These are phyloP conservation scores for Pseudotriccus pelzelni DNA, from an alignment of 2,797 vertebrate species.

Conservation along the genomic window DNA sequence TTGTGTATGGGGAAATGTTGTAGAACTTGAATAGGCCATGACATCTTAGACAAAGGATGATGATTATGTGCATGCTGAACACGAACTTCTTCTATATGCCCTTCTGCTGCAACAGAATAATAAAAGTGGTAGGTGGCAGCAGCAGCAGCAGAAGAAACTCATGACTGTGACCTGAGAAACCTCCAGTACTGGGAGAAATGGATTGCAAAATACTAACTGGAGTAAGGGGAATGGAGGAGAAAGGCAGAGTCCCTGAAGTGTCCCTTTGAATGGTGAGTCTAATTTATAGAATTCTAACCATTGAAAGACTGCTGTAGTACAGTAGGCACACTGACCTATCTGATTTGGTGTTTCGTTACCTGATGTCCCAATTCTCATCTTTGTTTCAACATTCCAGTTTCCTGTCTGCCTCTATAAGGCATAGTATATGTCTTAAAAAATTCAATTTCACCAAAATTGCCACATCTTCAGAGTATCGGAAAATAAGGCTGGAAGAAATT, in stretches of 20 bases:
- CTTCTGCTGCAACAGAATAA: constrained; percentile 81
- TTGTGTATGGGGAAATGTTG: neutral
- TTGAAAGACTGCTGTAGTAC: neutral
- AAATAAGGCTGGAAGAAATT: neutral
- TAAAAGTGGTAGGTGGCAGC: constrained; percentile 80
- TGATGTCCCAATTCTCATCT: neutral
- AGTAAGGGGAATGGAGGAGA: constrained; percentile 47
- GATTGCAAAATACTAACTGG: constrained; percentile 49
- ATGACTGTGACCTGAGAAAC: constrained; percentile 62
- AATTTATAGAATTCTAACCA: constrained; percentile 47
- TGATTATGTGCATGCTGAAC: constrained; percentile 71
- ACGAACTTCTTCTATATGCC: constrained; percentile 78
- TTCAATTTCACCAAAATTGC: neutral
- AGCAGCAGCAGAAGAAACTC: constrained; percentile 68
- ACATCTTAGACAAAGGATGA: constrained; percentile 48
- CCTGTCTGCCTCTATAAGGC: neutral
- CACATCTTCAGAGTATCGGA: neutral
- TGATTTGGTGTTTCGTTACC: neutral
- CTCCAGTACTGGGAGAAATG: constrained; percentile 55
- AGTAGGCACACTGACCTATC: neutral
- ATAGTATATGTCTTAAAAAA: neutral
- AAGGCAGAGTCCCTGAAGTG: constrained; percentile 39
- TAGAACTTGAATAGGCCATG: constrained; percentile 17
- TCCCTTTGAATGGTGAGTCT: constrained; percentile 68
- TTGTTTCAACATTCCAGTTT: neutral